A percentile compares a stretch with the other conserved stretches of the same genome.
Conservation (phyloP, 1,140 invertebrate genomes). For the Drosophila ficusphila region DNA sequence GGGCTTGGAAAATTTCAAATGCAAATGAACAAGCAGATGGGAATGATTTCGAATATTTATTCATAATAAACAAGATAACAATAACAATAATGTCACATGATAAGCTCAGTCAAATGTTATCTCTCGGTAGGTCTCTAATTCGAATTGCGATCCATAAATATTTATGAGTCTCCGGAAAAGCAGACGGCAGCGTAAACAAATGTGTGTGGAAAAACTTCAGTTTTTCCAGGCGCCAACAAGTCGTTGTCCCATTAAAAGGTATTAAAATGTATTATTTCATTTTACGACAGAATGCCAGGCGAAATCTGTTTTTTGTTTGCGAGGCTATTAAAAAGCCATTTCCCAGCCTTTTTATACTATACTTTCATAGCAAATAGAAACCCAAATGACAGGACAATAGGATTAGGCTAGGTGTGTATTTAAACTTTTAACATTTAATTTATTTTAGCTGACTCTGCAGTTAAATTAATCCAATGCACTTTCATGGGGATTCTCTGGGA, state of each 20-base stretch:
- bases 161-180: conserved; percentile 34
- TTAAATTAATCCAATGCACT: conserved; percentile 15
- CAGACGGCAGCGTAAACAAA: conserved; percentile 1
- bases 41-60: conserved; percentile 52
- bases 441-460: conserved; percentile 1
- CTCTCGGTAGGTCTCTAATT: conserved; percentile 18
- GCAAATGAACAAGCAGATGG: conserved; percentile 50
- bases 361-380: neutral
- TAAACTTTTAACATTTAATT: neutral
- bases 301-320: conserved; percentile 24
- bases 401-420: neutral
- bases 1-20: conserved; percentile 55
- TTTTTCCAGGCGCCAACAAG: conserved; percentile 31
- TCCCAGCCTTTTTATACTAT: neutral
- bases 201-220: conserved; percentile 11
- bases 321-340: conserved; percentile 21
- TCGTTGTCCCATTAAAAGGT: conserved; percentile 39
- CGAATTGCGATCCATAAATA: conserved; percentile 51
- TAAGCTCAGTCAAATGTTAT: conserved; percentile 51
- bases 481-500: neutral
- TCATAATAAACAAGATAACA: conserved; percentile 67
- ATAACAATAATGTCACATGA: conserved; percentile 65
- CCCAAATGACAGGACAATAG: neutral
- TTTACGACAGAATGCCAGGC: conserved; percentile 17
- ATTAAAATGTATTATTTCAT: conserved; percentile 37